Conservation (phyloP, 2,797 vertebrate genomes). For the Centroberyx gerrardi region DNA sequence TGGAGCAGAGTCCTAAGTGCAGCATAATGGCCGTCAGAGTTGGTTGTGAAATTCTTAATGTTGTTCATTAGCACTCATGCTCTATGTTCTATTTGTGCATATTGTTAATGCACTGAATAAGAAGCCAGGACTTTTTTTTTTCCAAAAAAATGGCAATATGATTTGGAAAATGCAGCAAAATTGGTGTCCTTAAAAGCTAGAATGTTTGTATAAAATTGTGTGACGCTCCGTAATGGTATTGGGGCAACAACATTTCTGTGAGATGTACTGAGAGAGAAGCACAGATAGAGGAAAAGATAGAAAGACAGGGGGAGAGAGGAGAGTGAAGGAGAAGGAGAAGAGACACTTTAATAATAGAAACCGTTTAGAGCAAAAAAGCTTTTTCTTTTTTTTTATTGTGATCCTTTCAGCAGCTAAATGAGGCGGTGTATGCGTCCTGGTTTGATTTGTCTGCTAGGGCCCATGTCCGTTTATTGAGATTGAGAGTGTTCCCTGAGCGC, state of each 20-base stretch:
- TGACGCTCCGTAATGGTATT: conserved; percentile 4
- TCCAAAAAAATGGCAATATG: conserved; percentile 36
- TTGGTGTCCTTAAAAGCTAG: conserved; percentile 26
- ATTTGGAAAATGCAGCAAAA: conserved; percentile 49
- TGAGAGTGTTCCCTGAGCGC: conserved; percentile 83
- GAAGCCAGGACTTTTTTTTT: conserved; percentile 21
- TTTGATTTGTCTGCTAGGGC: conserved; percentile 85
- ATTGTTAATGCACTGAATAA: conserved; percentile 47
- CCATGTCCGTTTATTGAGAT: conserved; percentile 86
- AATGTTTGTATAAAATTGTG: background rate
- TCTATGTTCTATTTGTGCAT: conserved; percentile 50
- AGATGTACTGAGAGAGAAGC: conserved; percentile 44
- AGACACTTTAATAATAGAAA: conserved; percentile 78
- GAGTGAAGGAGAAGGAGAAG: conserved; percentile 34
- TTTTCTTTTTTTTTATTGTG: conserved; percentile 69
- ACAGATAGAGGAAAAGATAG: conserved; percentile 46
- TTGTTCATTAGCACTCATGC: conserved; percentile 35
- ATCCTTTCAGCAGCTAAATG: conserved; percentile 83
- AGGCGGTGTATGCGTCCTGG: conserved; percentile 76
- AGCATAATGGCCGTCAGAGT: conserved; percentile 36
- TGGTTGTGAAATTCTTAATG: conserved; percentile 34
- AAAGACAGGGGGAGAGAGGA: conserved; percentile 45
- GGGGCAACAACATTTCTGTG: background rate
- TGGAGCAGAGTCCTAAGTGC: conserved; percentile 26
- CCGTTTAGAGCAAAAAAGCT: conserved; percentile 63